Percentiles rank a stretch among this genome's conserved stretches.
phyloP scores from a whole-genome alignment of 2,888 invertebrate species.

The Cryptophagus acutangulus region DNA sequence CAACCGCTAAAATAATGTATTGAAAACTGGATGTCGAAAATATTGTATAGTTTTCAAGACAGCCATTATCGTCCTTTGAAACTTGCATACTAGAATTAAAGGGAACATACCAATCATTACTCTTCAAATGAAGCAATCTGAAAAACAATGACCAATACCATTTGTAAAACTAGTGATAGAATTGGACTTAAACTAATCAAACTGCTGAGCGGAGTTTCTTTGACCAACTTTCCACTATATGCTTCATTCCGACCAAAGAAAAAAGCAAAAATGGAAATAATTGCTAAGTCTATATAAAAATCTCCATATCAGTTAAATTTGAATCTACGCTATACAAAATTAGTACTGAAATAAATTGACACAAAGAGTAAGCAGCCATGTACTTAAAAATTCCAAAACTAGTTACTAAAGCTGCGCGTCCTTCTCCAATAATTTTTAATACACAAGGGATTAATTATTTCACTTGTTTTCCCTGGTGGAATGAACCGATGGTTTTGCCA shows the following conservation, averaged over 20 bases:
- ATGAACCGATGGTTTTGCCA: no score
- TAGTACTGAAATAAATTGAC: conserved; percentile 88
- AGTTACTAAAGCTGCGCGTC: conserved; percentile 89
- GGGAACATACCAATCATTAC: conserved; percentile 56
- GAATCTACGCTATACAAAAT: conserved; percentile 85
- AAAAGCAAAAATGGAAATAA: conserved; percentile 86
- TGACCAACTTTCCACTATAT: conserved; percentile 67
- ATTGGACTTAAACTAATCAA: conserved; percentile 74
- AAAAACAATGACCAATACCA: conserved; percentile 60
- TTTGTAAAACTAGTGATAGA: conserved; percentile 68
- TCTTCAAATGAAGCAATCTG: conserved; percentile 64
- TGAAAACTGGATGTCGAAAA: conserved; percentile 86
- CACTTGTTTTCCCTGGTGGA: no score
- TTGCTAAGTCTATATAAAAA: conserved; percentile 86
- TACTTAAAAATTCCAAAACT: conserved; percentile 97
- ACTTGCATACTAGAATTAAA: conserved; percentile 46
- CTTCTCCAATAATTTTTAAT: conserved; percentile 75
- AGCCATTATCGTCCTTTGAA: conserved; percentile 52
- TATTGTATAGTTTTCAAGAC: conserved; percentile 81
- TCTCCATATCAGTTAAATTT: conserved; percentile 85
- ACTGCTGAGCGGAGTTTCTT: conserved; percentile 75
- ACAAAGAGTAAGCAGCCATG: conserved; percentile 94
- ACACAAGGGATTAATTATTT: conserved; percentile 87
- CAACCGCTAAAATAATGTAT: conserved; percentile 81
- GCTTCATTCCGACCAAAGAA: conserved; percentile 86